These are phyloP conservation scores for Drosophila mulleri DNA, from an alignment of 2,888 invertebrate species.

Conservation along the genomic window DNA sequence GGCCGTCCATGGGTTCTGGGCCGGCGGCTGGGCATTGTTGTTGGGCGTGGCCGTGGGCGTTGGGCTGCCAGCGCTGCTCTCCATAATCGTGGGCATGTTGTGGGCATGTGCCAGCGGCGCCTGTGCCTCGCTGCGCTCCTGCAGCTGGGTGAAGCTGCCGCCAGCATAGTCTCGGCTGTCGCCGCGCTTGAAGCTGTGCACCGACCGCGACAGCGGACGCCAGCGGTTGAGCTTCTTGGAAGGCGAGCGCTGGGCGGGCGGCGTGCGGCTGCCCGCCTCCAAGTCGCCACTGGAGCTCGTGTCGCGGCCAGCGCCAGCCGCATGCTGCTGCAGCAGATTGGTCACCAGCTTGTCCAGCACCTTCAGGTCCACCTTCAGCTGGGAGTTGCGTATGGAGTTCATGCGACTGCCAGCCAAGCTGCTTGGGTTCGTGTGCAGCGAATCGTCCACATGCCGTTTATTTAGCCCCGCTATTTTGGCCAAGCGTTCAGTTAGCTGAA, in stretches of 20 bases:
- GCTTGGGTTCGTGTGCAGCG: constrained; percentile 49
- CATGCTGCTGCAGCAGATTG: constrained; percentile 86
- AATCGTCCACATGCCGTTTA: constrained; percentile 54
- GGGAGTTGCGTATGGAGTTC: constrained; percentile 84
- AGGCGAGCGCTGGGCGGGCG: constrained; percentile 54
- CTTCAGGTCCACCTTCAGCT: constrained; percentile 87
- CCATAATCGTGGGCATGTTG: constrained; percentile 85
- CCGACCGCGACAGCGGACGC: constrained; percentile 84
- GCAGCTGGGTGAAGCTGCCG: constrained; percentile 60
- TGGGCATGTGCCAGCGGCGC: constrained; percentile 47
- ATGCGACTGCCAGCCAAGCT: constrained; percentile 74
- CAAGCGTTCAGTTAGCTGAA: constrained; percentile 82
- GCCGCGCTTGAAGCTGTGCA: constrained; percentile 75
- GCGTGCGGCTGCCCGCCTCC: constrained; percentile 61
- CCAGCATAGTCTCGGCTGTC: constrained; percentile 30
- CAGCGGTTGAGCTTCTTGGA: constrained; percentile 83
- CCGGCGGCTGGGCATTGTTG: constrained; percentile 42
- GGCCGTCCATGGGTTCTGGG: constrained; percentile 67
- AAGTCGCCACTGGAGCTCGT: constrained; percentile 14
- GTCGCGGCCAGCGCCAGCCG: constrained; percentile 32
- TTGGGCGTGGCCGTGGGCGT: constrained; percentile 10
- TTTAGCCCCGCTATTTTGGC: constrained; percentile 83
- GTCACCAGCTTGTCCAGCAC: constrained; percentile 88
- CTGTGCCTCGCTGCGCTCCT: constrained; percentile 57
- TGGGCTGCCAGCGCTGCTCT: constrained; percentile 66